Evolutionary conservation across 1,140 invertebrate species (phyloP).

Genomic region (Cydia pomonella): DNA sequence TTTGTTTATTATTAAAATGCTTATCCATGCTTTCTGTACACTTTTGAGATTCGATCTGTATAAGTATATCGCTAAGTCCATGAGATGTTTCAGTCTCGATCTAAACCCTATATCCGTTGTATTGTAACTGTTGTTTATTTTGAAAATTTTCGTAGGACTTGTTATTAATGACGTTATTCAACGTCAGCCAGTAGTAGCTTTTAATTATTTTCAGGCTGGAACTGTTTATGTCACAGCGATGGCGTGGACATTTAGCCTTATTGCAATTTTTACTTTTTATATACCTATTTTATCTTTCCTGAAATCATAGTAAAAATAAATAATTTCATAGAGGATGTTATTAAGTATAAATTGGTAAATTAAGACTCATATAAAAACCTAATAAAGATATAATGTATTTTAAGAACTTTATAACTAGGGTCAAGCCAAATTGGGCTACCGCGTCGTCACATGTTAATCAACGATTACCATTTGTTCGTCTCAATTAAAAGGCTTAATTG

Average conservation of each 20-base stretch:
- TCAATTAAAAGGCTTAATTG: background rate
- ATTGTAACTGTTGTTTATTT: conserved; percentile 68
- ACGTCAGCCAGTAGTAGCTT: conserved; percentile 59
- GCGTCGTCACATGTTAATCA: too few species aligned
- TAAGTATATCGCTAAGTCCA: too few species aligned
- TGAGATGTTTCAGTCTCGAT: background rate
- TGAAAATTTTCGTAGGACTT: conserved; percentile 59
- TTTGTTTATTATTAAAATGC: too few species aligned
- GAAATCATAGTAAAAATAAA: background rate
- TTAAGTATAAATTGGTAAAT: too few species aligned
- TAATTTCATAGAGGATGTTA: too few species aligned
- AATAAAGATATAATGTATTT: too few species aligned
- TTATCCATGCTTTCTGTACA: too few species aligned
- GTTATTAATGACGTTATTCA: conserved; percentile 74
- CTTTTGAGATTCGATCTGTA: too few species aligned
- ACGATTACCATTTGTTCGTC: too few species aligned
- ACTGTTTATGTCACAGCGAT: conserved; percentile 50
- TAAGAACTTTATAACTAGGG: too few species aligned
- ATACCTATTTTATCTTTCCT: background rate
- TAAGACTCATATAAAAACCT: too few species aligned
- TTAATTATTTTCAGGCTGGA: conserved; percentile 64
- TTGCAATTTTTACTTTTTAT: conserved; percentile 39
- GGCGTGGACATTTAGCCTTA: conserved; percentile 45
- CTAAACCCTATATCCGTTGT: conserved; percentile 41
- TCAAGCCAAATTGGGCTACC: too few species aligned